phyloP scores from a whole-genome alignment of 2,113 vertebrate genomes.

The Hippoglossus stenolepis region DNA sequence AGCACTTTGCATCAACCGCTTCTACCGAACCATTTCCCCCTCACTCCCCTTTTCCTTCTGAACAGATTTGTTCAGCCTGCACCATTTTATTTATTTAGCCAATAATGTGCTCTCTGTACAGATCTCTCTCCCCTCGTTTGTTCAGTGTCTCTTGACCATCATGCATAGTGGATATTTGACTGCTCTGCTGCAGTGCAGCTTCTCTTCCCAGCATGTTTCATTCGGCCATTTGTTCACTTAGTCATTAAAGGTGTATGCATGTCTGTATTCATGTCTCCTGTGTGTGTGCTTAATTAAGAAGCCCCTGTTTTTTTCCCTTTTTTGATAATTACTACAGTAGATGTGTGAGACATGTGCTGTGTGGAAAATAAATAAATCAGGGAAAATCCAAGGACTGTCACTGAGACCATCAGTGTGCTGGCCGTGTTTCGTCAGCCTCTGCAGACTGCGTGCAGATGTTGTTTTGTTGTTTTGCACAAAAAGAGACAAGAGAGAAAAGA shows the following conservation, averaged over 20 bases:
- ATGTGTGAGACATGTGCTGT: background rate
- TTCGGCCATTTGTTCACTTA: background rate
- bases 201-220: background rate
- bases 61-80: conserved; percentile 46
- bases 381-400: conserved; percentile 17
- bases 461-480: conserved; percentile 57
- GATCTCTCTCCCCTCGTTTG: background rate
- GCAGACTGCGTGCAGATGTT: conserved; percentile 52
- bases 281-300: background rate
- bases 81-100: conserved; percentile 61
- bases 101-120: conserved; percentile 15
- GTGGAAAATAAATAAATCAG: conserved; percentile 10
- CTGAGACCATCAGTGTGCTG: conserved; percentile 44
- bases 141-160: conserved; percentile 16
- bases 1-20: conserved; percentile 8
- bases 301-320: background rate
- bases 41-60: conserved; percentile 6
- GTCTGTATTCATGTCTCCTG: background rate
- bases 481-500: conserved; percentile 33
- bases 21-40: background rate
- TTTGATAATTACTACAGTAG: background rate
- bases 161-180: conserved; percentile 17
- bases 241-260: conserved; percentile 21
- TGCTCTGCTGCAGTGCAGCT: conserved; percentile 21
- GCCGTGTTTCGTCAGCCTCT: conserved; percentile 33